Evolutionary conservation across 2,888 invertebrate genomes (phyloP).

Genomic region (Sminthurinus aureus): DNA sequence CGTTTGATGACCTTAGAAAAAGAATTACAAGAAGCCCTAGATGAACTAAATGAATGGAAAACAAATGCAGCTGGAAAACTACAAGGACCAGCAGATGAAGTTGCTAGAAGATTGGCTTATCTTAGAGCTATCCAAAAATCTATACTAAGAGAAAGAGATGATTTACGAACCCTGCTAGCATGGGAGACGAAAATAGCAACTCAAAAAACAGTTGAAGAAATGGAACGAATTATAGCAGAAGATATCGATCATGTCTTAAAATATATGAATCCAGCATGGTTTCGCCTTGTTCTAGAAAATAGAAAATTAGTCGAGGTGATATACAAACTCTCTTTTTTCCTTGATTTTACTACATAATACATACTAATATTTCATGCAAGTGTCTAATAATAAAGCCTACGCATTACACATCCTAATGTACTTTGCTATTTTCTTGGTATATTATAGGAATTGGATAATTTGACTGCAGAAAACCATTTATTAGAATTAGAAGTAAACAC

Average conservation of each 20-base stretch:
- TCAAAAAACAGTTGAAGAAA: conserved; percentile 50
- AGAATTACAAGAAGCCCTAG: conserved; percentile 46
- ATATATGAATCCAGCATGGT: conserved; percentile 55
- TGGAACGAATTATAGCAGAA: conserved; percentile 53
- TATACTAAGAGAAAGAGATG: conserved; percentile 52
- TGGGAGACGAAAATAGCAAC: conserved; percentile 57
- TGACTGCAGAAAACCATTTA: conserved; percentile 55
- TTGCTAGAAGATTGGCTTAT: conserved; percentile 44
- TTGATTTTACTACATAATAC: too few relatives aligned
- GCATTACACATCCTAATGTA: conserved; percentile 2
- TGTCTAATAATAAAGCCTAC: too few relatives aligned
- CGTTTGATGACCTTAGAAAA: conserved; percentile 44
- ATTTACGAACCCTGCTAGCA: conserved; percentile 48
- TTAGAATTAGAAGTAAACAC: conserved; percentile 53
- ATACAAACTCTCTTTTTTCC: too few relatives aligned
- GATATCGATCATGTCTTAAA: conserved; percentile 55
- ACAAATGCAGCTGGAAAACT: conserved; percentile 51
- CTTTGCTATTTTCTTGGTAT: neutral
- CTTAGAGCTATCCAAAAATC: conserved; percentile 50
- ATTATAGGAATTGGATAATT: conserved; percentile 50
- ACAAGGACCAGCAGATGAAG: conserved; percentile 49
- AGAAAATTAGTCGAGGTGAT: conserved; percentile 49
- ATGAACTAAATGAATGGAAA: conserved; percentile 51
- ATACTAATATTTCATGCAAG: too few relatives aligned
- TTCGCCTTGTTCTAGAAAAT: conserved; percentile 54